Evolutionary conservation across 2,888 invertebrate genomes (phyloP), one percentile per base, ranked within the genome.

Genomic region (Callosobruchus maculatus): DNA sequence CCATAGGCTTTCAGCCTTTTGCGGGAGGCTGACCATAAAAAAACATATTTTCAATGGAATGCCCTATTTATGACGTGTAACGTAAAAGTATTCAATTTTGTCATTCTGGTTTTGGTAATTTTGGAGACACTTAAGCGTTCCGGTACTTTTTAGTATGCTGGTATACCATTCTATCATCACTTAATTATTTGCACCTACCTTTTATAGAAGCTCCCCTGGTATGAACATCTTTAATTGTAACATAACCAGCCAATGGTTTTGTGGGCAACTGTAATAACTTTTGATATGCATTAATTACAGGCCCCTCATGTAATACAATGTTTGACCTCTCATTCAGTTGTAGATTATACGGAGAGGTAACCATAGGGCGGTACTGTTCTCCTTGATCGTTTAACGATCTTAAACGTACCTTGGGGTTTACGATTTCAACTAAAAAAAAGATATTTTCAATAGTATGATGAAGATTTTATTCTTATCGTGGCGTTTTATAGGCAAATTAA

Each of bases 301-400:
- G 89, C 21, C 89, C 90, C 66, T 87, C 86, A 82, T 93, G 92
- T 70, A 87, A 88, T 68, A 89, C 88, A 20, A 95, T 88, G 70
- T 91, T 89, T 0, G 93, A 92, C 31, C 87, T 84, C 0, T 92
- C 92, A 81, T 91, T 93, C 22, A 95, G 81, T 0, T 90, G 89
- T 71, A 95, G 83, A 71, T 88, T 89, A 82, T 90, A 93, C 0
- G 92, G 91, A 18, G 93, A 91, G 4, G 92, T 90, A 0, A 92
- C 91, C 80, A 89, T 88, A 0, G 94, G 94, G 67, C 90, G 89
- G 82, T 88, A 94, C 67, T 86, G 86, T 84, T 92, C 92, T 75
- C 90, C 90, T 21, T 87, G 86, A 67, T 90, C 90, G 71, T 88
- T 88, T n/a, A 84, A 74, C 81, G 86, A 86, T 20, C 92, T 90